These are phyloP conservation scores for Eristalis arbustorum DNA, from an alignment of 2,888 invertebrate genomes.

Conservation along the genomic window DNA sequence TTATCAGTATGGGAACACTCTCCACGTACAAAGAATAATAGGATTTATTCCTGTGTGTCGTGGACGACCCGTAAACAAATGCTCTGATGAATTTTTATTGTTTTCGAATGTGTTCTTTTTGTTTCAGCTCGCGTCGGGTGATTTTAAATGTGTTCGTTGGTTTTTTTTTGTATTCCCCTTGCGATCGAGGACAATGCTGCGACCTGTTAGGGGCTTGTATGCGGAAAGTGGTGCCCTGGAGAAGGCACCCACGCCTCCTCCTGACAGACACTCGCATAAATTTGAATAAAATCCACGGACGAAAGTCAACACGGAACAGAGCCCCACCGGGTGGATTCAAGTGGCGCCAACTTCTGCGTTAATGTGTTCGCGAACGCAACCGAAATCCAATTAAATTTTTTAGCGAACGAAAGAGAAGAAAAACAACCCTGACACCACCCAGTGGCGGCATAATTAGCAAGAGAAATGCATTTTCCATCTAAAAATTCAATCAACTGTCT, in stretches of 20 bases:
- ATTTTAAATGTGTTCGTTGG: neutral
- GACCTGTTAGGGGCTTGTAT: neutral
- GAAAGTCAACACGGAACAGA: neutral
- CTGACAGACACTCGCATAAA: neutral
- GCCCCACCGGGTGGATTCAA: neutral
- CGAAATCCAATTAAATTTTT: neutral
- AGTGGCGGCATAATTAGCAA: neutral
- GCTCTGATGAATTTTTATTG: conserved; percentile 11
- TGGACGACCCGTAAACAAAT: conserved; percentile 18
- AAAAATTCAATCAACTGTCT: neutral
- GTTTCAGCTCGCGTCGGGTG: neutral
- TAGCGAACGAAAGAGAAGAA: neutral
- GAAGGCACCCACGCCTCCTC: neutral
- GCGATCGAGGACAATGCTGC: neutral
- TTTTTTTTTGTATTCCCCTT: neutral
- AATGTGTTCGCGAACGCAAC: neutral
- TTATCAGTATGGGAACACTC: conserved; percentile 10
- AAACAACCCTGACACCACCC: neutral
- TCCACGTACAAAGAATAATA: conserved; percentile 7
- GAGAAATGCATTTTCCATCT: neutral
- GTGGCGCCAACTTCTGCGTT: neutral
- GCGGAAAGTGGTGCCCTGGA: neutral
- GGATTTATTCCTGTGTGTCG: conserved; percentile 18
- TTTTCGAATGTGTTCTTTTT: neutral
- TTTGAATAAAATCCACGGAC: neutral